Base-by-base conservation (phyloP, 2,888 invertebrate species). In the Pyralis farinalis region DNA sequence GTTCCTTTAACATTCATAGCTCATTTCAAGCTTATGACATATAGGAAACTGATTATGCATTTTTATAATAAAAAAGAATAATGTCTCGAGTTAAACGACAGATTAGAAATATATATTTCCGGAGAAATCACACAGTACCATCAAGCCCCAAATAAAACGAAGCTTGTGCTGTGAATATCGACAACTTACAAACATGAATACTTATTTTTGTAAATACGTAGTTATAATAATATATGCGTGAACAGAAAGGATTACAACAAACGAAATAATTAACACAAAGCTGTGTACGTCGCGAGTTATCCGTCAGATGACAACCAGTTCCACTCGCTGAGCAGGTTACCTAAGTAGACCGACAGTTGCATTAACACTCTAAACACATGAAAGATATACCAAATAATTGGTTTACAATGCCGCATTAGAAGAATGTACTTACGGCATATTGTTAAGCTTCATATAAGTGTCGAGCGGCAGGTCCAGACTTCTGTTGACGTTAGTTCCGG, bases 391-490 rank as follows among this genome's bases (percentile, higher is more conserved):
- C 16, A 36, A 35, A 16, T 32, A 12, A 12, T 35, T 28, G 28
- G 35, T 11, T 27, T 22, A 12, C 16, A n/a, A 12, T 43, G 4
- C 7, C 22, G 35, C 38, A 43, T 37, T 37, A 12, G 34, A 37
- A 31, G 29, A 46, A 37, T 43, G 42, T 56, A 90, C 90, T 90
- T 75, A 90, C 89, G 83, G 78, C 82, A 87, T 83, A 37, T 80
- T 70, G 48, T 87, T 82, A 12, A 90, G 70, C 63, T 81, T 87
- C 78, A 88, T 83, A 53, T 90, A 88, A 30, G 75, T 75, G 47
- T 84, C 87, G 40, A 73, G 64, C 8, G 82, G 75, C 42, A 79
- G 56, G 28, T 71, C 58, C 31, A 85, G 84, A 28, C 71, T 47
- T 41, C 70, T 72, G 59, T 78, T 72, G 28, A 71, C 63, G 42